Conservation (phyloP, 2,888 invertebrate species). For the Ochropleura leucogaster region DNA sequence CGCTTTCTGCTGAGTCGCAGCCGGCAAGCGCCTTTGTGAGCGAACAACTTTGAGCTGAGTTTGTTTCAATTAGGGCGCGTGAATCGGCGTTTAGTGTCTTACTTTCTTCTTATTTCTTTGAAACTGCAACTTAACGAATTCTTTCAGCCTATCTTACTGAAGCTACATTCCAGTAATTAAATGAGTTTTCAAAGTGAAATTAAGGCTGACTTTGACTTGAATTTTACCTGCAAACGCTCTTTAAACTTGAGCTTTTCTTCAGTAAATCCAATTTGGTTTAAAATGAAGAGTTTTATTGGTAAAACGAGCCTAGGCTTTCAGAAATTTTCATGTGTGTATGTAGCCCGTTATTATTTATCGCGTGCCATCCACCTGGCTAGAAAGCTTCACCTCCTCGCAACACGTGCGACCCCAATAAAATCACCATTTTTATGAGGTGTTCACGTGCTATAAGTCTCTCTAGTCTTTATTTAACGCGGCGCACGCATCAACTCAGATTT, state of each 20-base stretch:
- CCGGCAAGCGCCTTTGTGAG: constrained; percentile 66
- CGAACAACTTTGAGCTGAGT: constrained; percentile 69
- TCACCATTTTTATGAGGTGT: constrained; percentile 81
- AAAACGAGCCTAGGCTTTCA: background rate
- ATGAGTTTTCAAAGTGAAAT: constrained; percentile 49
- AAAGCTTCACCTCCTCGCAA: constrained; percentile 63
- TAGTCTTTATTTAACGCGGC: constrained; percentile 76
- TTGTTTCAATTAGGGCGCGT: constrained; percentile 79
- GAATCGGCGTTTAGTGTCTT: constrained; percentile 74
- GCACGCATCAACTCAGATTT: constrained; percentile 75
- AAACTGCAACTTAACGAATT: constrained; percentile 67
- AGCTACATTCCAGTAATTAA: constrained; percentile 57
- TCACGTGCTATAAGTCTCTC: constrained; percentile 75
- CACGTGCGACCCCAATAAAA: constrained; percentile 78
- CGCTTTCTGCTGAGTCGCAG: constrained; percentile 70
- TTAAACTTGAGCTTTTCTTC: background rate
- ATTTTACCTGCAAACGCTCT: constrained; percentile 31
- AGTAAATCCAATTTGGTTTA: constrained; percentile 18
- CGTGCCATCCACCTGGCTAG: constrained; percentile 50
- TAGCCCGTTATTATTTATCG: constrained; percentile 34
- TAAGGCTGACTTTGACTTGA: constrained; percentile 20
- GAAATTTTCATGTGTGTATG: constrained; percentile 10
- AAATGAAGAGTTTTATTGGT: constrained; percentile 3
- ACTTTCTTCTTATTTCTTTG: constrained; percentile 67
- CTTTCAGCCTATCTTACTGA: constrained; percentile 49